Percentiles rank a stretch among this genome's conserved stretches.
Evolutionary conservation across 2,888 invertebrate species (phyloP).

Genomic region (Conistra vaccinii): DNA sequence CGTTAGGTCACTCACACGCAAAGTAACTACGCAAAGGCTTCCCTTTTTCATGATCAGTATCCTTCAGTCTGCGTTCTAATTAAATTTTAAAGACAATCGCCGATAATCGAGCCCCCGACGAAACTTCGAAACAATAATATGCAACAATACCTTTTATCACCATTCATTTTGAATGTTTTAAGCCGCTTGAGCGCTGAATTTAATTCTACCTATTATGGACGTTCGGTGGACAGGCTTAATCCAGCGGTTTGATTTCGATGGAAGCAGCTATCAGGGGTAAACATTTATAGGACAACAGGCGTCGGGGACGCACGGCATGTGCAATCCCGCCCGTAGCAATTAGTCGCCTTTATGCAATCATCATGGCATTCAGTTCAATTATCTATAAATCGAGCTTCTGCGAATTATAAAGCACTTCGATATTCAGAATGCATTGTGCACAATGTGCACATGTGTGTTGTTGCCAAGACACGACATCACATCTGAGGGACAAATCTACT

Average conservation of each 20-base stretch:
- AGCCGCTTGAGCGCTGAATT: background rate
- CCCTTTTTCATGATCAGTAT: background rate
- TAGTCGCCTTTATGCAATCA: background rate
- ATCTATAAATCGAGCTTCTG: background rate
- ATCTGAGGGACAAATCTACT: background rate
- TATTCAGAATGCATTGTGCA: background rate
- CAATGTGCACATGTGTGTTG: too few relatives aligned
- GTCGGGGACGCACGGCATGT: background rate
- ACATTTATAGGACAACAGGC: background rate
- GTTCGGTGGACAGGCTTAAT: background rate
- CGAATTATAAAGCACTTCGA: background rate
- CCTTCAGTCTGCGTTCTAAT: background rate
- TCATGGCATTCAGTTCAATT: background rate
- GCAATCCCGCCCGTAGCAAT: background rate
- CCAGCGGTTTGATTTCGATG: background rate
- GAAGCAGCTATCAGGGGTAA: background rate
- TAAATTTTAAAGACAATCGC: background rate
- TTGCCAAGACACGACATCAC: background rate
- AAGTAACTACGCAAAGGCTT: too few relatives aligned
- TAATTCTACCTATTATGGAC: too few relatives aligned
- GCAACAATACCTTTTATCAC: too few relatives aligned
- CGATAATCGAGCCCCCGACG: background rate
- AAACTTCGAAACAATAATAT: background rate
- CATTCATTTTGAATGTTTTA: too few relatives aligned
- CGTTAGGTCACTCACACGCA: too few relatives aligned